Evolutionary conservation across 2,888 invertebrate genomes (phyloP).

Genomic region (Isotomurus palustris): DNA sequence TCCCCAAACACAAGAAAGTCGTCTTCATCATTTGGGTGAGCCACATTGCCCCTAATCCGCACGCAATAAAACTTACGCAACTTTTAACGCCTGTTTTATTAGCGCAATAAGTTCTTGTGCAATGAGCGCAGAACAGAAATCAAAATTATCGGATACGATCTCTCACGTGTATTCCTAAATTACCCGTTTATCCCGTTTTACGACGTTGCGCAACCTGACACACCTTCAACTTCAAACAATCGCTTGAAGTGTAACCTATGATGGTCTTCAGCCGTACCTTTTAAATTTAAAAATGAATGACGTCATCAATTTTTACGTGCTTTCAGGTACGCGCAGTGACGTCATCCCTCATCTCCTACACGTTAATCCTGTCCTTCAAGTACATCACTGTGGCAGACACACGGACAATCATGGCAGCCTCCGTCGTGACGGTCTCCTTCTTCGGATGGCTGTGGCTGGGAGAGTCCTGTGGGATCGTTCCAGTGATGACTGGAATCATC

Average conservation of each 20-base stretch:
- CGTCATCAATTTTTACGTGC: not conserved
- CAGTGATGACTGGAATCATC: constrained; percentile 27
- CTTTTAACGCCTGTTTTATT: no score
- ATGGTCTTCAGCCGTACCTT: no score
- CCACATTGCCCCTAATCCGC: not conserved
- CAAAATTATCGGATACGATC: no score
- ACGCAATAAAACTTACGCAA: not conserved
- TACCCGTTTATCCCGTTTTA: no score
- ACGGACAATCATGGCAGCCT: constrained; percentile 31
- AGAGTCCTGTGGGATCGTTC: constrained; percentile 34
- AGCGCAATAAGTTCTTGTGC: no score
- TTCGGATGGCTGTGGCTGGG: constrained; percentile 37
- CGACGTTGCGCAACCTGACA: no score
- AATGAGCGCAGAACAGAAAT: no score
- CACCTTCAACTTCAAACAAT: no score
- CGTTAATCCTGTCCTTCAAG: constrained; percentile 27
- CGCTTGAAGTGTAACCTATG: no score
- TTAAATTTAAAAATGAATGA: not conserved
- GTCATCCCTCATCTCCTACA: constrained; percentile 28
- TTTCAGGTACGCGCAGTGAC: constrained; percentile 29
- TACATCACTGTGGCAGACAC: constrained; percentile 36
- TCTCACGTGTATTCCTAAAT: no score
- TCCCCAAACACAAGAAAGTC: constrained; percentile 19
- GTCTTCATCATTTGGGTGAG: constrained; percentile 10
- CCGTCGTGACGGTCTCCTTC: constrained; percentile 35